Conservation (phyloP, 2,797 vertebrate species). For the Pseudomugil tenellus region DNA sequence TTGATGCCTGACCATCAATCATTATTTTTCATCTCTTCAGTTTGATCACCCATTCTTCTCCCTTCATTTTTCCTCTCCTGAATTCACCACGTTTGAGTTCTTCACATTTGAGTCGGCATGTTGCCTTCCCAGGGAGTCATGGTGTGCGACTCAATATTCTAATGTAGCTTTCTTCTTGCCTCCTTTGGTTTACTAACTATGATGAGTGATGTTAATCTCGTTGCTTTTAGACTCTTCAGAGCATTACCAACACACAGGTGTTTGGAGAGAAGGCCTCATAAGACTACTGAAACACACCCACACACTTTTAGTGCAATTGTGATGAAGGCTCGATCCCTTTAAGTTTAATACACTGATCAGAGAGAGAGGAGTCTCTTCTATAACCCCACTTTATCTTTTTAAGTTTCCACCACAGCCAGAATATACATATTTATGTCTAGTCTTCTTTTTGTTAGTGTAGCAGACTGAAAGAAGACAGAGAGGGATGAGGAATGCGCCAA, state of each 20-base stretch:
- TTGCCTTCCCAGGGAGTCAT: constrained; percentile 60
- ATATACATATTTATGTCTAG: not conserved
- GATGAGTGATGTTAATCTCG: constrained; percentile 28
- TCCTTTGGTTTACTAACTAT: constrained; percentile 29
- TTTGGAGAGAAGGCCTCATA: constrained; percentile 49
- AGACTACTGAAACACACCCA: constrained; percentile 64
- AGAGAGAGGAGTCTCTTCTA: not conserved
- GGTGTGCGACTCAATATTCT: constrained; percentile 66
- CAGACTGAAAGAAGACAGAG: constrained; percentile 45
- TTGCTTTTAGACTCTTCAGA: constrained; percentile 13
- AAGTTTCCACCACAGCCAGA: constrained; percentile 10
- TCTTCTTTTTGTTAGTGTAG: constrained; percentile 29
- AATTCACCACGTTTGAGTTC: constrained; percentile 38
- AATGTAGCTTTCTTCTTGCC: constrained; percentile 46
- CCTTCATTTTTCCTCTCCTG: constrained; percentile 28
- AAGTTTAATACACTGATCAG: constrained; percentile 10
- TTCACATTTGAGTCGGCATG: constrained; percentile 66
- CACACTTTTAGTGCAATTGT: constrained; percentile 37
- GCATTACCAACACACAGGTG: constrained; percentile 16
- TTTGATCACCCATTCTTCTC: constrained; percentile 37
- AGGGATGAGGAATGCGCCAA: constrained; percentile 9
- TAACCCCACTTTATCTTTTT: not conserved
- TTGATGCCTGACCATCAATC: constrained; percentile 71
- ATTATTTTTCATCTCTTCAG: constrained; percentile 54
- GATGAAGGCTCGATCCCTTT: constrained; percentile 62